Conservation (phyloP, 2,797 vertebrate genomes). For the Coregonus sp. region DNA sequence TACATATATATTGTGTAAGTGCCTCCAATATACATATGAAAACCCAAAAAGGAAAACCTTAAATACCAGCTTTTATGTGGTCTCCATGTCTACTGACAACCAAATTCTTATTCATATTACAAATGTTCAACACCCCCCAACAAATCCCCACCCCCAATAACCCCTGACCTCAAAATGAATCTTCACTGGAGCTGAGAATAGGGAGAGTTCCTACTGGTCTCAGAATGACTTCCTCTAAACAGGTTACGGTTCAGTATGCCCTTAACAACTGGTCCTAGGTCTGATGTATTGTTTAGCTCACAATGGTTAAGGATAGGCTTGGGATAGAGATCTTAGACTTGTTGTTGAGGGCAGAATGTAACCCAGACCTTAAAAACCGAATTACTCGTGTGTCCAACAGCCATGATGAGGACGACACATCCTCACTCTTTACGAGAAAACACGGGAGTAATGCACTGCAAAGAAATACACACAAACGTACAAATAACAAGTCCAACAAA, state of each 20-base stretch:
- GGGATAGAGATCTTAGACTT: background rate
- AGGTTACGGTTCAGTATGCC: background rate
- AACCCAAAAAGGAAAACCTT: constrained; percentile 57
- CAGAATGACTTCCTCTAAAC: constrained; percentile 13
- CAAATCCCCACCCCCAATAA: background rate
- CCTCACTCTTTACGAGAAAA: constrained; percentile 60
- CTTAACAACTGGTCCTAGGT: background rate
- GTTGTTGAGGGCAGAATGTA: constrained; percentile 13
- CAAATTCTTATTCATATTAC: constrained; percentile 41
- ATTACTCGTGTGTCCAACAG: background rate
- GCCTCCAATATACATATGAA: constrained; percentile 73
- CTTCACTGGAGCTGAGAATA: constrained; percentile 12
- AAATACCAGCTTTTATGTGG: constrained; percentile 66
- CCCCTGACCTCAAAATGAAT: constrained; percentile 5
- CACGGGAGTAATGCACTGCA: constrained; percentile 70
- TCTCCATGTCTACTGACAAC: constrained; percentile 54
- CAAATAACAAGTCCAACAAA: constrained; percentile 16
- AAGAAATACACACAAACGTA: constrained; percentile 31
- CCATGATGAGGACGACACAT: constrained; percentile 54
- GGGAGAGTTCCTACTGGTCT: constrained; percentile 1
- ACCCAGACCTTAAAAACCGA: background rate
- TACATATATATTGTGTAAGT: constrained; percentile 67
- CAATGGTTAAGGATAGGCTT: background rate
- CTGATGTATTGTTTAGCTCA: background rate
- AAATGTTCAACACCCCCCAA: constrained; percentile 25